Percentiles rank a stretch among this genome's conserved stretches.
These are phyloP conservation scores for Romanomermis culicivorax DNA, from an alignment of 2,888 invertebrate genomes.

Conservation along the genomic window DNA sequence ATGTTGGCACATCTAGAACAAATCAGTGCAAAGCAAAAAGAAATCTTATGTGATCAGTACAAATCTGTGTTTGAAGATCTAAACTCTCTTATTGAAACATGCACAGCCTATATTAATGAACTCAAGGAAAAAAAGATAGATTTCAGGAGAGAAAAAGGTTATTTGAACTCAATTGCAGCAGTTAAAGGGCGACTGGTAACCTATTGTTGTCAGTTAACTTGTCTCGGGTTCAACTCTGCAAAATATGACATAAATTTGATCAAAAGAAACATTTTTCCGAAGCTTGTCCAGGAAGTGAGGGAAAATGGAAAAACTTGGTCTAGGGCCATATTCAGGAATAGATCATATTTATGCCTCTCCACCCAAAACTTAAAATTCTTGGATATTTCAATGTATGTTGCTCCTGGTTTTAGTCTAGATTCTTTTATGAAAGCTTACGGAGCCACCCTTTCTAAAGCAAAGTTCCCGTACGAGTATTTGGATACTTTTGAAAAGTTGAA, in stretches of 20 bases:
- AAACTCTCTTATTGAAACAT: not conserved
- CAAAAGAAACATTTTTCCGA: conserved; percentile 1
- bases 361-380: not conserved
- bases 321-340: not conserved
- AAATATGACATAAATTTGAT: conserved; percentile 6
- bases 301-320: not conserved
- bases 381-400: not conserved
- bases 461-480: conserved; percentile 4
- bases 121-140: not conserved
- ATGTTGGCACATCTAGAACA: not conserved
- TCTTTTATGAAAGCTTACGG: not conserved
- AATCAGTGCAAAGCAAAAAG: not conserved
- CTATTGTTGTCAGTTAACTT: not conserved
- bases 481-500: conserved; percentile 3
- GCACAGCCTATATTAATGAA: not conserved
- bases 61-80: not conserved
- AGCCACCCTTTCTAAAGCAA: not conserved
- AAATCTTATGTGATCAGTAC: not conserved
- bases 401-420: conserved; percentile 1
- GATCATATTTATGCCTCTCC: not conserved
- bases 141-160: not conserved
- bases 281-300: not conserved
- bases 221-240: conserved; percentile 3
- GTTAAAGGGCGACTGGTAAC: not conserved
- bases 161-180: not conserved